A percentile compares a stretch with the other conserved stretches of the same genome.
These are phyloP conservation scores for Scaptomyza cyrtandrae DNA, from an alignment of 2,888 invertebrate genomes.

Conservation along the genomic window DNA sequence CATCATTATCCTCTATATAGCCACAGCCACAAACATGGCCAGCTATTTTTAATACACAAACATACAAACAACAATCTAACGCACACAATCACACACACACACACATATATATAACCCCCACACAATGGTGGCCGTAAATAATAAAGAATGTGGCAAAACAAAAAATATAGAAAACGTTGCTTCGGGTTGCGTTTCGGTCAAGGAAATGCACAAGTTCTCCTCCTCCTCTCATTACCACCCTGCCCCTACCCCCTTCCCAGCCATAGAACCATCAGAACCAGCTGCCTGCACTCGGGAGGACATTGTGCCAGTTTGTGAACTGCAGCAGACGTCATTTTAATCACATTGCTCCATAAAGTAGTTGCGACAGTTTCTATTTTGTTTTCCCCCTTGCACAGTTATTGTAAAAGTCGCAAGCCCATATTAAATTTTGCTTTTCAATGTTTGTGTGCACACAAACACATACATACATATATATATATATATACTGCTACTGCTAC, in stretches of 20 bases:
- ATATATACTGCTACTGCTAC: neutral
- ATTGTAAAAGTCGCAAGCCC: conserved; percentile 42
- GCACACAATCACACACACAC: conserved; percentile 12
- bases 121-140: conserved; percentile 68
- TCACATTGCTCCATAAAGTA: conserved; percentile 67
- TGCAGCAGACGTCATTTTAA: conserved; percentile 69
- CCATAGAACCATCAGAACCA: too few species aligned
- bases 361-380: conserved; percentile 30
- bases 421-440: conserved; percentile 13
- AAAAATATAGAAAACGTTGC: conserved; percentile 42
- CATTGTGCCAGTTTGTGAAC: conserved; percentile 68
- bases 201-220: conserved; percentile 61
- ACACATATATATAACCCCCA: conserved; percentile 29
- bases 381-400: conserved; percentile 21
- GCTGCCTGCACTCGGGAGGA: conserved; percentile 47
- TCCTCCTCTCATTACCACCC: conserved; percentile 9
- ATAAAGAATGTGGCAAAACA: conserved; percentile 45
- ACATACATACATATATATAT: neutral
- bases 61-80: conserved; percentile 17
- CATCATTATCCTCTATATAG: conserved; percentile 53
- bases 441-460: conserved; percentile 26
- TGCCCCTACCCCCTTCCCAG: too few species aligned
- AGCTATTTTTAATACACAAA: conserved; percentile 55
- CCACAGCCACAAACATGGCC: conserved; percentile 44
- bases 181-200: conserved; percentile 75